Conservation (phyloP, 2,888 invertebrate genomes). For the Calliphora vomitoria region DNA sequence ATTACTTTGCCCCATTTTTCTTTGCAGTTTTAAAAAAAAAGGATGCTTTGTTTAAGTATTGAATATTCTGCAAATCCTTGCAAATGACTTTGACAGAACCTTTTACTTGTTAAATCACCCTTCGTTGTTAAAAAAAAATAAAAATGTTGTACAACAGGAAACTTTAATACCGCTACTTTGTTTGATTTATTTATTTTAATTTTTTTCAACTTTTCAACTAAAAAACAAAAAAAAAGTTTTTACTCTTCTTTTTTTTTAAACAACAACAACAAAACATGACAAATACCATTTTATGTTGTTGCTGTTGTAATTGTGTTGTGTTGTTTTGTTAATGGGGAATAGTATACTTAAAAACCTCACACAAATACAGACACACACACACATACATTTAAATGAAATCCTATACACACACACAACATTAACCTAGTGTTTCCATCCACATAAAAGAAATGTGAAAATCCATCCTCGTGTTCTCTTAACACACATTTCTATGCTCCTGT, state of each 20-base stretch:
- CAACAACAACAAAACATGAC: conserved; percentile 52
- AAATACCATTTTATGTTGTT: conserved; percentile 38
- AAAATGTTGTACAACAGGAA: conserved; percentile 46
- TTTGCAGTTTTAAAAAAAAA: neutral
- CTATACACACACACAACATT: conserved; percentile 55
- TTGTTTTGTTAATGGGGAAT: conserved; percentile 40
- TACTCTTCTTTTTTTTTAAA: neutral
- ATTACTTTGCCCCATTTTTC: neutral
- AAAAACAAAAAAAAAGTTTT: conserved; percentile 26
- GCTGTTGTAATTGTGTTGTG: conserved; percentile 20
- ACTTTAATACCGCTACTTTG: conserved; percentile 59
- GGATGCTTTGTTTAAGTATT: conserved; percentile 7
- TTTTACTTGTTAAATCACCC: conserved; percentile 54
- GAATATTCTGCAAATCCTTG: conserved; percentile 48
- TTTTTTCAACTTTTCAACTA: conserved; percentile 28
- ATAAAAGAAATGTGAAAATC: conserved; percentile 11
- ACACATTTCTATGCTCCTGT: conserved; percentile 56
- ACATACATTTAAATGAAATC: conserved; percentile 14
- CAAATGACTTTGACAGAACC: conserved; percentile 57
- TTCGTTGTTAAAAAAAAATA: conserved; percentile 10
- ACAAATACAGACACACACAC: neutral
- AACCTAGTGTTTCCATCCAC: conserved; percentile 42
- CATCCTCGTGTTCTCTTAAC: conserved; percentile 64
- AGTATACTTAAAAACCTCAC: conserved; percentile 47
- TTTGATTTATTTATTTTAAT: conserved; percentile 62